Conservation (phyloP, 1,140 invertebrate species). For the Colletes gigas region DNA sequence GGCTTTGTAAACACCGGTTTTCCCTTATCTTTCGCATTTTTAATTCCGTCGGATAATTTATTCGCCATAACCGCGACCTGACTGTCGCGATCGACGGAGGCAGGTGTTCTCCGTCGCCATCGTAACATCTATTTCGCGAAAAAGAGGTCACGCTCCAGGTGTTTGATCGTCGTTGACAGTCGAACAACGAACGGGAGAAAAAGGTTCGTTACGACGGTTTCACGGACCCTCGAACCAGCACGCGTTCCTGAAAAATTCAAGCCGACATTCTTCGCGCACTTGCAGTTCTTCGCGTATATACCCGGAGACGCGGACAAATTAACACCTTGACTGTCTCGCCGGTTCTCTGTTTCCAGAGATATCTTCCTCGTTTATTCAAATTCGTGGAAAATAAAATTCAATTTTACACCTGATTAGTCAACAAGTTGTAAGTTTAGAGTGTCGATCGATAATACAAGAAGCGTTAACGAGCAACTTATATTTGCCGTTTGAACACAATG, state of each 20-base stretch:
- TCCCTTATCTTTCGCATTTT: neutral
- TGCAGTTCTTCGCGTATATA: no score
- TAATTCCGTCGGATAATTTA: neutral
- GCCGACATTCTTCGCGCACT: neutral
- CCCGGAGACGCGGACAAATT: neutral
- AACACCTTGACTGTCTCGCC: no score
- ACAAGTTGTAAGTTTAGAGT: no score
- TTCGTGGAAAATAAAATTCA: no score
- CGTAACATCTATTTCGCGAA: conserved; percentile 35
- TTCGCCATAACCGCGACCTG: neutral
- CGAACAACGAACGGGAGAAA: conserved; percentile 28
- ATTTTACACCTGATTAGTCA: no score
- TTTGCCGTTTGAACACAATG: no score
- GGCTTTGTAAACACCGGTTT: neutral
- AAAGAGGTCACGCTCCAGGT: conserved; percentile 58
- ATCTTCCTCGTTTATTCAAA: no score
- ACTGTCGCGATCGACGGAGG: neutral
- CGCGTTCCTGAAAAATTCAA: conserved; percentile 21
- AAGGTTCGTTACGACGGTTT: conserved; percentile 6
- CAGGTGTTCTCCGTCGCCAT: conserved; percentile 10
- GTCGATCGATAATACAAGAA: no score
- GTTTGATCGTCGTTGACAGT: conserved; percentile 46
- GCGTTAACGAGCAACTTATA: no score
- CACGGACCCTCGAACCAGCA: neutral
- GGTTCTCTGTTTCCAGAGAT: no score